phyloP scores from a whole-genome alignment of 1,140 invertebrate genomes.

The Panulirus ornatus region DNA sequence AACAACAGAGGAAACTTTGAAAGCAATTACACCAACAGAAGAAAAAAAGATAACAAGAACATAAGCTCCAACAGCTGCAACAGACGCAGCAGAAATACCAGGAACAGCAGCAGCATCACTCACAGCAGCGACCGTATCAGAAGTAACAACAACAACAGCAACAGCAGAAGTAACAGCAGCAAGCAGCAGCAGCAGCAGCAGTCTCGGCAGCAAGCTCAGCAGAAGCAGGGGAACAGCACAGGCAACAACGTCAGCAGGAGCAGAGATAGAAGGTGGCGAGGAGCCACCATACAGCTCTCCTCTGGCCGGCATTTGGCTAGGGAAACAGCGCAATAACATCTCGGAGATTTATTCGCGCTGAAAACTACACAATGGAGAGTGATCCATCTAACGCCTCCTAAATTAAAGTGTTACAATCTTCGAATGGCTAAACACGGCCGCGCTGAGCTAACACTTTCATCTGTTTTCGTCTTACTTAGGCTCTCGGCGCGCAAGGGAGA shows the following conservation, averaged over 20 bases:
- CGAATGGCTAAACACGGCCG: slow-evolving; percentile 62
- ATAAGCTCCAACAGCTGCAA: neutral
- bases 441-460: slow-evolving; percentile 21
- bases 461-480: slow-evolving; percentile 17
- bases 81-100: neutral
- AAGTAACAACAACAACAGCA: neutral
- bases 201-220: neutral
- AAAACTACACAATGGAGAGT: slow-evolving; percentile 71
- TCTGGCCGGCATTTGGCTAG: slow-evolving; percentile 26
- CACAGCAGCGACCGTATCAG: neutral
- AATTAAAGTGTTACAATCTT: slow-evolving; percentile 66
- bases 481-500: neutral
- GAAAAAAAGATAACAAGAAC: neutral
- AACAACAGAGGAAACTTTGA: neutral
- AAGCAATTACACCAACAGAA: neutral
- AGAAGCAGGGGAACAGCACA: too few species aligned
- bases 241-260: too few species aligned
- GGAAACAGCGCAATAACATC: slow-evolving; percentile 61
- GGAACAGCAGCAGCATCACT: neutral
- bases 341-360: slow-evolving; percentile 60
- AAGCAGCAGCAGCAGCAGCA: neutral
- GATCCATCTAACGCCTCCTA: slow-evolving; percentile 68
- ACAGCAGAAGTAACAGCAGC: too few species aligned
- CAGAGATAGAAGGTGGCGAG: neutral
- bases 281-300: neutral